Conservation (phyloP, 2,113 vertebrate genomes). For the Castor canadensis region DNA sequence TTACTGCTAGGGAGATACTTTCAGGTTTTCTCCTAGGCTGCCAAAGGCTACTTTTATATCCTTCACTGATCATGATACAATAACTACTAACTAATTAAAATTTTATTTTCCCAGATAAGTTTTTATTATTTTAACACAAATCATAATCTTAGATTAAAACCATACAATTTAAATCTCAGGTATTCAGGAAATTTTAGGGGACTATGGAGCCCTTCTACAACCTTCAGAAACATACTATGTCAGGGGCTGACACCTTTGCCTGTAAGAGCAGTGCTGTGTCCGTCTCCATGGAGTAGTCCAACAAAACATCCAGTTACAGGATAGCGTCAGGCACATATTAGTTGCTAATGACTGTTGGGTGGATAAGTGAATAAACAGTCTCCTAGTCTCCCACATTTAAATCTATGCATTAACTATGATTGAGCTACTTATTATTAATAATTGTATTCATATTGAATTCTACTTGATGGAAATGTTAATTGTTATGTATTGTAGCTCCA, state of each 20-base stretch:
- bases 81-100: not conserved
- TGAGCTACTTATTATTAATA: conserved; percentile 33
- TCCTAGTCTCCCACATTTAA: conserved; percentile 35
- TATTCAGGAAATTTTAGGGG: not conserved
- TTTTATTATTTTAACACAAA: conserved; percentile 27
- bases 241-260: not conserved
- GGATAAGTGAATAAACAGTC: not conserved
- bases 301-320: not conserved
- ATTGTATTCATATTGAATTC: conserved; percentile 30
- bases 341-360: not conserved
- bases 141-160: not conserved
- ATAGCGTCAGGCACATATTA: not conserved
- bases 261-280: not conserved
- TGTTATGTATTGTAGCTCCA: not conserved
- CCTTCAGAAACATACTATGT: not conserved
- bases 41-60: not conserved
- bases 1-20: not conserved
- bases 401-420: not conserved
- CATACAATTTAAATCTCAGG: conserved; percentile 5
- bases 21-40: not conserved
- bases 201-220: not conserved
- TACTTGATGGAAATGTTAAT: not conserved
- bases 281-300: not conserved
- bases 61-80: not conserved
- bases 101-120: not conserved